Evolutionary conservation across 2,888 invertebrate genomes (phyloP).

Genomic region (Mylabris sibirica): DNA sequence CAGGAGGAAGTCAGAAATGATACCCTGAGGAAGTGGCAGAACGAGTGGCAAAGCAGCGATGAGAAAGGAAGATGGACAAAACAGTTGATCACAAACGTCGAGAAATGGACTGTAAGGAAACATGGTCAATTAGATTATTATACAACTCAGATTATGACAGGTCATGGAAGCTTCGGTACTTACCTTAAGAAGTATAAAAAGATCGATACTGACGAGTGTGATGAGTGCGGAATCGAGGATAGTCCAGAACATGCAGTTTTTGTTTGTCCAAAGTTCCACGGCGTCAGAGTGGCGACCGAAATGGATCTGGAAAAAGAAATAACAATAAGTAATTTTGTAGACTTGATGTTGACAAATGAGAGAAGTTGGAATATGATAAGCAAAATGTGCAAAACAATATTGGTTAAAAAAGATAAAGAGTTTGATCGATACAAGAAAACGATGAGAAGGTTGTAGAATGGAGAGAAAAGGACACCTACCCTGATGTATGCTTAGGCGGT

Average conservation of each 20-base stretch:
- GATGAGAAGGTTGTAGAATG: too few species aligned
- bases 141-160: slow-evolving; percentile 17
- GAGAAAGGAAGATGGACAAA: background rate
- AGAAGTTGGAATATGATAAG: too few species aligned
- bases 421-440: background rate
- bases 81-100: background rate
- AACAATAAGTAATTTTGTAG: background rate
- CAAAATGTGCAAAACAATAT: background rate
- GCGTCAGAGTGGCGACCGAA: too few species aligned
- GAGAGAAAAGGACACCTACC: too few species aligned
- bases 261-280: background rate
- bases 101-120: background rate
- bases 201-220: background rate
- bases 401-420: background rate
- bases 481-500: too few species aligned
- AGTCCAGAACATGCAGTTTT: slow-evolving; percentile 13
- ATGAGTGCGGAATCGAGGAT: background rate
- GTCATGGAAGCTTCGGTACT: slow-evolving; percentile 23
- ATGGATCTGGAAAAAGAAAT: background rate
- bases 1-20: too few species aligned
- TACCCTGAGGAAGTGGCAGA: background rate
- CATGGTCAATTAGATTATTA: background rate
- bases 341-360: too few species aligned
- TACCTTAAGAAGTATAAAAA: slow-evolving; percentile 16
- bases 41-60: background rate